Base-by-base conservation (phyloP, 2,888 invertebrate genomes). In the Neria commutata region DNA sequence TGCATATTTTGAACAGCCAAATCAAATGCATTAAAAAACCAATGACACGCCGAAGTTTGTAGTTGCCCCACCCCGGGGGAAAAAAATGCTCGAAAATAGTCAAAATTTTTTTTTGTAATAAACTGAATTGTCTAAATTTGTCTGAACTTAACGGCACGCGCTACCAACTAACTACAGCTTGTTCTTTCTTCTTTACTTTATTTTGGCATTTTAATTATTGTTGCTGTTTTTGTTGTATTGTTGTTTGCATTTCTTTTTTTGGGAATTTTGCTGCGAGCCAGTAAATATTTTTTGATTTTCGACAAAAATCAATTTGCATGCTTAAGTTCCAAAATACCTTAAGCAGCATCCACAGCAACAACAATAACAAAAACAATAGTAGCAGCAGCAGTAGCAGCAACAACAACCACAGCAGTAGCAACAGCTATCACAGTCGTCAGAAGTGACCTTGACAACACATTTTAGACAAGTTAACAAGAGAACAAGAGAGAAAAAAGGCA, bases 261-360 rank as follows among this genome's bases (percentile, higher is more conserved):
- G n/a, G 65, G 63, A 68, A 69, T 73, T 73, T 74, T 67, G 74
- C 72, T 72, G 63, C 71, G 72, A 74, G 72, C 72, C 73, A 74
- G 73, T 74, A 74, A 74, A 74, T 73, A 73, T 72, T 74, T 70
- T n/a, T n/a, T n/a, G n/a, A n/a, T n/a, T n/a, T 74, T 70, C 69
- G n/a, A 70, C 70, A 65, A 65, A 72, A 74, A 70, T 71, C 71
- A 73, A 74, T 74, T 74, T 74, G 73, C 74, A 74, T 74, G 66
- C 72, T 68, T 54, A 48, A 45, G 25, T 17, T 29, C 29, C 42
- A 51, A 42, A 33, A 49, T 37, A 33, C 16, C 11, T n/a, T 6
- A 19, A 25, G 53, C 42, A 24, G 24, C 48, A 49, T 42, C 29
- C 37, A 10, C 47, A 58, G 33, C n/a, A 40, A 19, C 51, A 42